Percentiles rank a stretch among this genome's conserved stretches.
These are phyloP conservation scores for Epistrophe grossulariae DNA, from an alignment of 2,888 invertebrate genomes.

Conservation along the genomic window DNA sequence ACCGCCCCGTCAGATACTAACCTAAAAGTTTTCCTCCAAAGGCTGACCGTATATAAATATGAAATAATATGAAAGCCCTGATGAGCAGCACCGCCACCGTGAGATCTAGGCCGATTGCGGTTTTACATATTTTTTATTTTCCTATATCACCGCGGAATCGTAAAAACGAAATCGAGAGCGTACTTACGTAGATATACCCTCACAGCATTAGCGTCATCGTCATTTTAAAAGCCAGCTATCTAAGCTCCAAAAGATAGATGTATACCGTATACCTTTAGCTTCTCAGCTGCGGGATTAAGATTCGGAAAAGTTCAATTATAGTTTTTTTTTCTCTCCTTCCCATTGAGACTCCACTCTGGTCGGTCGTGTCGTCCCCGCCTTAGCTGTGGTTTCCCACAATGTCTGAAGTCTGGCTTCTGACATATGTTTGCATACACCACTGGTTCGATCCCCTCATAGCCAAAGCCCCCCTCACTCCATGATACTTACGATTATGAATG, in stretches of 20 bases:
- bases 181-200: not conserved
- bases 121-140: slow-evolving; percentile 45
- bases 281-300: slow-evolving; percentile 48
- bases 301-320: slow-evolving; percentile 69
- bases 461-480: not conserved
- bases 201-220: slow-evolving; percentile 30
- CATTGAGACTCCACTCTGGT: not conserved
- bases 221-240: slow-evolving; percentile 13
- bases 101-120: slow-evolving; percentile 77
- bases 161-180: slow-evolving; percentile 73
- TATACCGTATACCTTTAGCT: not conserved
- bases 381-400: slow-evolving; percentile 52
- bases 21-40: slow-evolving; percentile 41
- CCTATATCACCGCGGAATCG: slow-evolving; percentile 42
- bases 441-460: slow-evolving; percentile 23
- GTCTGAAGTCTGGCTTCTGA: slow-evolving; percentile 42
- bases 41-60: slow-evolving; percentile 62
- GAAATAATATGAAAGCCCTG: slow-evolving; percentile 72
- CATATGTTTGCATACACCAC: slow-evolving; percentile 53
- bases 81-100: slow-evolving; percentile 77
- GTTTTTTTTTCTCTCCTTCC: slow-evolving; percentile 23
- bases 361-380: slow-evolving; percentile 5
- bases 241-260: slow-evolving; percentile 20
- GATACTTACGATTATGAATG: slow-evolving; percentile 72
- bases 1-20: slow-evolving; percentile 24